Base-by-base conservation (phyloP, 2,888 invertebrate genomes). In the Anthoptus insignis region DNA sequence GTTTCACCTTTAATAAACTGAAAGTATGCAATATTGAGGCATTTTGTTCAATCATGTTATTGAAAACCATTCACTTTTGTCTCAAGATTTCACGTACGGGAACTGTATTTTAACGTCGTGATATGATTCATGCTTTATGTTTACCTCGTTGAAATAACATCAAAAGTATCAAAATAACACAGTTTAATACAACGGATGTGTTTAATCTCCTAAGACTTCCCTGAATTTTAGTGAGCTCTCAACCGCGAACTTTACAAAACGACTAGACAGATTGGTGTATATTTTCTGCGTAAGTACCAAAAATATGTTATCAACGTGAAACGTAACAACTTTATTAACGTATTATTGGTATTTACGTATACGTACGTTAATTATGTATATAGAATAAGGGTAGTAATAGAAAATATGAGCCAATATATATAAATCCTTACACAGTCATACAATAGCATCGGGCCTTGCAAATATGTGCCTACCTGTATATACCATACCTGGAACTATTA, bases 1-100 rank as follows among this genome's bases (percentile, higher is more conserved):
- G 78, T n/a, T n/a, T n/a, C n/a, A n/a, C n/a, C n/a, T n/a, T 27
- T 27, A 27, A 6, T 27, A 8, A 27, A 8, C 5, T 8, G 8
- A 27, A 27, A 27, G 27, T 27, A 27, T 27, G 27, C 8, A 27
- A 27, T 27, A 27, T 6, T 27, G 8, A 27, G 8, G 27, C 5
- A 8, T 27, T 8, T 27, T 4, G 27, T 27, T 27, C 27, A n/a
- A n/a, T 29, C 49, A 24, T 29, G 22, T 22, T 29, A 54, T 45
- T 19, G 19, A 39, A 42, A 19, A 19, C 42, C 42, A 19, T 42
- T 42, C 19, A 42, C 19, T 42, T 42, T 42, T 42, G 42, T 42
- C 19, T 9, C 42, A 42, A 39, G 19, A 9, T 16, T 19, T 42
- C 11, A 9, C 42, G 8, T 37, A 14, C n/a, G 5, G 7, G n/a